Conservation (phyloP, 2,888 invertebrate species). For the Diadegma fenestrale region DNA sequence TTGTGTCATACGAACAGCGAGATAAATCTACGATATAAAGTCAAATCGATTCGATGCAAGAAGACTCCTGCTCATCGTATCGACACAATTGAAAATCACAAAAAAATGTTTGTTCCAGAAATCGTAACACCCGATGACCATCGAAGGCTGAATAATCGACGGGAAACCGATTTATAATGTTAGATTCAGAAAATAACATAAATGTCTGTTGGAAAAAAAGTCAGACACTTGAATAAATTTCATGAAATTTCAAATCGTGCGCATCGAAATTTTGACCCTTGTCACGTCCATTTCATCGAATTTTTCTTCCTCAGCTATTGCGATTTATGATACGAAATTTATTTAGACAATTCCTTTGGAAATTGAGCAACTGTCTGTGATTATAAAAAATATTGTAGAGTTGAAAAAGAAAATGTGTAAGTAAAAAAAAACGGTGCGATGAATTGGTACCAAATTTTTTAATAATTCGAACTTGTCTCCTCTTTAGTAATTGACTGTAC, state of each 20-base stretch:
- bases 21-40: slow-evolving; percentile 22
- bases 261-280: neutral
- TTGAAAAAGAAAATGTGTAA: neutral
- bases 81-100: neutral
- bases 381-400: neutral
- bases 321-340: neutral
- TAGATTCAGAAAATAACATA: neutral
- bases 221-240: neutral
- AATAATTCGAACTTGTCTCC: neutral
- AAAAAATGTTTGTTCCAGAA: neutral
- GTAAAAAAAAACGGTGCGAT: neutral
- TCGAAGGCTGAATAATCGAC: neutral
- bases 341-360: neutral
- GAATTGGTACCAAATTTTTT: neutral
- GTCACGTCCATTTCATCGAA: neutral
- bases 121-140: neutral
- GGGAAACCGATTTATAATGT: neutral
- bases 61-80: neutral
- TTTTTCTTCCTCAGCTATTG: neutral
- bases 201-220: neutral
- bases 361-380: neutral
- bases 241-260: neutral
- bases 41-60: slow-evolving; percentile 27
- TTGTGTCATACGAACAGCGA: slow-evolving; percentile 20
- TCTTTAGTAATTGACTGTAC: neutral